These are phyloP conservation scores for Mormyrus proboscirostris DNA, from an alignment of 2,797 vertebrate species.

Conservation along the genomic window DNA sequence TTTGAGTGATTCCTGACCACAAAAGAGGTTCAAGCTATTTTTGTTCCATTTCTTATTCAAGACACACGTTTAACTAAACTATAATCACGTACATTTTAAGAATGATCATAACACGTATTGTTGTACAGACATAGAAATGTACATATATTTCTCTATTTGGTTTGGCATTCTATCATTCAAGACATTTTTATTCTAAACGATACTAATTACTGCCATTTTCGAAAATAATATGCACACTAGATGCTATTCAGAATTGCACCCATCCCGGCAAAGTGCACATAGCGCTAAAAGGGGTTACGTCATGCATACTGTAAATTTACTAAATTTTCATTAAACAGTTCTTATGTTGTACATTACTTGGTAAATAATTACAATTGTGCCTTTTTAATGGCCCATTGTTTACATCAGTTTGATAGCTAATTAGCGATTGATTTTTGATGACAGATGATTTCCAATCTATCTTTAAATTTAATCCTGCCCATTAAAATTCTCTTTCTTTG, in stretches of 20 bases:
- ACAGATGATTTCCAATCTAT: neutral
- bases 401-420: neutral
- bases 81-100: neutral
- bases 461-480: neutral
- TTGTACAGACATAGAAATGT: neutral
- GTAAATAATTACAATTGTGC: neutral
- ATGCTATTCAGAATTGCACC: neutral
- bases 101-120: neutral
- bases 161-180: neutral
- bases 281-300: neutral
- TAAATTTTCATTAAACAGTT: neutral
- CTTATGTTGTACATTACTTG: neutral
- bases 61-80: neutral
- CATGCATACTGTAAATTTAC: neutral
- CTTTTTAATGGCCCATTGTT: neutral
- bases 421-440: neutral
- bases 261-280: neutral
- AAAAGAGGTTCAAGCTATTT: neutral
- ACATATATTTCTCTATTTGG: neutral
- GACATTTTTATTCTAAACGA: neutral
- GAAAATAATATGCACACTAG: neutral
- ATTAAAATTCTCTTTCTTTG: neutral
- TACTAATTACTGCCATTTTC: neutral
- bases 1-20: neutral
- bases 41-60: neutral